A percentile compares a stretch with the other conserved stretches of the same genome.
Evolutionary conservation across 1,140 invertebrate species (phyloP).

Genomic region (Brevipalpus yothersi): DNA sequence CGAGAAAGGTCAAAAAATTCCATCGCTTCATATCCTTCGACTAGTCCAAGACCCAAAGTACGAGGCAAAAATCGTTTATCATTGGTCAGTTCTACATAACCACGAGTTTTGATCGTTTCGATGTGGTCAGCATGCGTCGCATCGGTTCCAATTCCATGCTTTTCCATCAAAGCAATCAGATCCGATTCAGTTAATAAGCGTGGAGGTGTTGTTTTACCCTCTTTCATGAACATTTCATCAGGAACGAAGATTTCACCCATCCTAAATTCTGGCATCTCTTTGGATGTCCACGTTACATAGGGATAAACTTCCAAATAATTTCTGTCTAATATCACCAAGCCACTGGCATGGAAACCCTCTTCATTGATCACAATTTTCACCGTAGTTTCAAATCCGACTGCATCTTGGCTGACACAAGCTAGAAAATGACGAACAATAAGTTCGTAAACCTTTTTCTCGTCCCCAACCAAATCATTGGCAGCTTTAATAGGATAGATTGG

Average conservation of each 20-base stretch:
- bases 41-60: constrained; percentile 79
- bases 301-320: constrained; percentile 95
- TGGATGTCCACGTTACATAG: constrained; percentile 89
- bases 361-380: constrained; percentile 63
- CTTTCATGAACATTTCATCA: constrained; percentile 43
- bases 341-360: constrained; percentile 65
- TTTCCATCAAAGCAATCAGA: constrained; percentile 94
- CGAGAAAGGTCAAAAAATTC: constrained; percentile 65
- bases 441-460: constrained; percentile 77
- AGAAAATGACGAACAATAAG: constrained; percentile 89
- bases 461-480: constrained; percentile 32
- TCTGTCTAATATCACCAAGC: constrained; percentile 63
- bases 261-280: constrained; percentile 31
- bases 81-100: constrained; percentile 54
- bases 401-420: constrained; percentile 81
- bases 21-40: constrained; percentile 85
- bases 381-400: constrained; percentile 68
- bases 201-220: constrained; percentile 58
- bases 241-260: constrained; percentile 41
- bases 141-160: constrained; percentile 96
- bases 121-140: constrained; percentile 99
- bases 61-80: constrained; percentile 61
- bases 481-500: constrained; percentile 95
- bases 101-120: constrained; percentile 74
- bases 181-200: constrained; percentile 84